These are phyloP conservation scores for Pavo muticus DNA, from an alignment of 2,113 vertebrate species.

Conservation along the genomic window DNA sequence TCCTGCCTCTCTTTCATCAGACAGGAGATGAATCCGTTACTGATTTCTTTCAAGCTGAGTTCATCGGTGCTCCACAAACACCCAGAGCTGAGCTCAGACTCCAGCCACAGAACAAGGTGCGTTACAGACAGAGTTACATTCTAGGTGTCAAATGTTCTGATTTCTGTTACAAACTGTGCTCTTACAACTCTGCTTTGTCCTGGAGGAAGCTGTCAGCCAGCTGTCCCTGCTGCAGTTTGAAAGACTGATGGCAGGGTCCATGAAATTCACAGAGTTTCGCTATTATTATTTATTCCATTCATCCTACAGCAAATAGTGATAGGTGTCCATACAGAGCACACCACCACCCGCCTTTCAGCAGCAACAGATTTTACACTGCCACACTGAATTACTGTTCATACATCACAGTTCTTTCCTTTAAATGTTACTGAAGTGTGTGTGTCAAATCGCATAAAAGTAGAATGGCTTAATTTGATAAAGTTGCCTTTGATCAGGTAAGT, in stretches of 20 bases:
- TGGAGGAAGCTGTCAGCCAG: background rate
- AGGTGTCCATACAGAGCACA: background rate
- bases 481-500: background rate
- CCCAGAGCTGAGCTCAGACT: background rate
- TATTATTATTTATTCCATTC: background rate
- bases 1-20: too few relatives aligned
- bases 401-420: background rate
- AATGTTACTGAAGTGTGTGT: background rate
- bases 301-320: background rate
- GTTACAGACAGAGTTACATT: background rate
- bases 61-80: background rate
- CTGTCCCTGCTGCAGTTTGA: background rate
- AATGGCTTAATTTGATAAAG: conserved; percentile 16
- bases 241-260: background rate
- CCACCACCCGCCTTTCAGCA: conserved; percentile 28
- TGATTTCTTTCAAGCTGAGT: background rate
- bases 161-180: background rate
- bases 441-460: background rate
- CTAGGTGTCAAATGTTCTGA: background rate
- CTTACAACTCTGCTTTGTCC: background rate
- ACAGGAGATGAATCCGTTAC: background rate
- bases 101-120: background rate
- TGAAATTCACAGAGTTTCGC: background rate
- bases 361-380: background rate
- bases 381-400: conserved; percentile 12